phyloP scores from a whole-genome alignment of 64 coral and sea anemone genomes.

The Montipora capricornis region DNA sequence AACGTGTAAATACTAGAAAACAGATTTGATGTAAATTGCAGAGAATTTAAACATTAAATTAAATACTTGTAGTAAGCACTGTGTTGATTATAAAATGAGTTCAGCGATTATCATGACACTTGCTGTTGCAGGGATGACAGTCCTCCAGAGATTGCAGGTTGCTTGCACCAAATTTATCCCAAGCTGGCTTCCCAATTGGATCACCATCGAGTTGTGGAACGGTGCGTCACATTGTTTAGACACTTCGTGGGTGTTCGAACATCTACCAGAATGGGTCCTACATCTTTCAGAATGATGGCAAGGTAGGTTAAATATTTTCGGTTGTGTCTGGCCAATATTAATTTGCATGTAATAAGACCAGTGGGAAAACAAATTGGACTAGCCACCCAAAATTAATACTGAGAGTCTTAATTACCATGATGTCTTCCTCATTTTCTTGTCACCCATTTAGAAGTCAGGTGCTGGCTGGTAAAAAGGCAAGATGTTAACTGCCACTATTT shows the following conservation, averaged over 20 bases:
- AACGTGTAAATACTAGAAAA: too few species aligned
- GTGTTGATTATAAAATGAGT: not conserved
- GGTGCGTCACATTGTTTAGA: slow-evolving; percentile 73
- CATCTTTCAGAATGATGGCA: slow-evolving; percentile 92
- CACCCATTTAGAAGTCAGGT: too few species aligned
- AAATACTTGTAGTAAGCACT: too few species aligned
- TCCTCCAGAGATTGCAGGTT: slow-evolving; percentile 46
- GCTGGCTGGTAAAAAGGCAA: too few species aligned
- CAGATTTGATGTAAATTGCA: too few species aligned
- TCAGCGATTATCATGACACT: not conserved
- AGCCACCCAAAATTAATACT: too few species aligned
- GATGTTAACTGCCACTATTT: too few species aligned
- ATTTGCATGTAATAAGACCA: too few species aligned
- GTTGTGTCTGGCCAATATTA: not conserved
- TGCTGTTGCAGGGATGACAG: slow-evolving; percentile 22
- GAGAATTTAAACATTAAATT: too few species aligned
- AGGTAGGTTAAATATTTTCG: slow-evolving; percentile 34
- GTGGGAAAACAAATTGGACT: too few species aligned
- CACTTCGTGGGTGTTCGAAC: slow-evolving; percentile 84
- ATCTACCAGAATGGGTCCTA: slow-evolving; percentile 78
- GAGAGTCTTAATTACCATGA: too few species aligned
- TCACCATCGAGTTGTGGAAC: slow-evolving; percentile 76
- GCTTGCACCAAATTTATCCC: slow-evolving; percentile 82
- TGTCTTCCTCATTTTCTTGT: too few species aligned
- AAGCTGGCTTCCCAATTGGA: slow-evolving; percentile 66